These are phyloP conservation scores for Tribolium freemani DNA, from an alignment of 2,888 invertebrate species.

Conservation along the genomic window DNA sequence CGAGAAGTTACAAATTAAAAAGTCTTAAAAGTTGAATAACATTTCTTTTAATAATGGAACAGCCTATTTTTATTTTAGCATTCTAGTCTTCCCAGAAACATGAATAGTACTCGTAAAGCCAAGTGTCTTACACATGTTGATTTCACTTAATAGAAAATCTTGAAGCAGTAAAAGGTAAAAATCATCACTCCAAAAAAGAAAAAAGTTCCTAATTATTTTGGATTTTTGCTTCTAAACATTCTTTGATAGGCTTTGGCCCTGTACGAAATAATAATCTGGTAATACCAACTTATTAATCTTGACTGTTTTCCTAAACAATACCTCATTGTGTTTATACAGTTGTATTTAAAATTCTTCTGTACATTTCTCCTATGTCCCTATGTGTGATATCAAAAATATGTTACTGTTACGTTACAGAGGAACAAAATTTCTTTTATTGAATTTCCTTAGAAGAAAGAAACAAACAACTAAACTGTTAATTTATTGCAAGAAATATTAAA, in stretches of 20 bases:
- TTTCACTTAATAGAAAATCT: neutral
- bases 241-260: neutral
- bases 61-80: too few relatives aligned
- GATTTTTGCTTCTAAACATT: neutral
- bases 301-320: neutral
- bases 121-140: neutral
- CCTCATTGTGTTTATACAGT: neutral
- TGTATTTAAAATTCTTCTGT: neutral
- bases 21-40: too few relatives aligned
- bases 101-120: too few relatives aligned
- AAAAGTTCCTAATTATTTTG: neutral
- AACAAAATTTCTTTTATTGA: neutral
- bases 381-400: conserved; percentile 10
- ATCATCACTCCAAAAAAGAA: neutral
- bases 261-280: neutral
- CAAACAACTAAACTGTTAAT: neutral
- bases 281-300: neutral
- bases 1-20: too few relatives aligned
- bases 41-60: too few relatives aligned
- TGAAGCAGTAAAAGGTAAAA: neutral
- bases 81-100: too few relatives aligned
- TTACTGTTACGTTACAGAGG: neutral
- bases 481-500: too few relatives aligned
- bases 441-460: neutral
- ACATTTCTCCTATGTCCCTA: neutral